These are phyloP conservation scores for Myathropa florea DNA, from an alignment of 2,888 invertebrate genomes.

Conservation along the genomic window DNA sequence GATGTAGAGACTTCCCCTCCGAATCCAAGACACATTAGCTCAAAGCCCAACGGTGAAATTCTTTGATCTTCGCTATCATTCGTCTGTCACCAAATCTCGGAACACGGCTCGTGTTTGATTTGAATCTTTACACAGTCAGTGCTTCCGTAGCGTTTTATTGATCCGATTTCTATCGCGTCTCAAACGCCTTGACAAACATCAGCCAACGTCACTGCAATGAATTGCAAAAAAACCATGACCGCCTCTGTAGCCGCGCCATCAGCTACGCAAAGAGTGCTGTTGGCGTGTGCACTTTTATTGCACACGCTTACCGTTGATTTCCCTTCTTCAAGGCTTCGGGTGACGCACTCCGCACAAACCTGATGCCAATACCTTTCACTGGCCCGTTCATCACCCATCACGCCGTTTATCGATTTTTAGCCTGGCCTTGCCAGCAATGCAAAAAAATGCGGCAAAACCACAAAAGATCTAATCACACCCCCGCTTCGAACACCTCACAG, in stretches of 20 bases:
- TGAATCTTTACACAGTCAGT: not conserved
- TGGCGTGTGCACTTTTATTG: slow-evolving; percentile 2
- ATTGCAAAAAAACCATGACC: not conserved
- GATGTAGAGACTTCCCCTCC: too few species aligned
- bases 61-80: too few species aligned
- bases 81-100: not conserved
- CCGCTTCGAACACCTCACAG: slow-evolving; percentile 6
- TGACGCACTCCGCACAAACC: slow-evolving; percentile 32
- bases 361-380: not conserved
- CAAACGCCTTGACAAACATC: not conserved
- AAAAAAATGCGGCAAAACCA: not conserved
- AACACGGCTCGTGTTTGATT: not conserved
- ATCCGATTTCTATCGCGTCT: not conserved
- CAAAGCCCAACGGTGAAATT: too few species aligned
- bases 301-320: slow-evolving; percentile 1
- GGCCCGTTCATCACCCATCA: not conserved
- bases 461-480: slow-evolving; percentile 19
- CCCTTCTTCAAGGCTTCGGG: slow-evolving; percentile 10
- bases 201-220: not conserved
- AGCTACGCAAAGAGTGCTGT: not conserved
- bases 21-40: too few species aligned
- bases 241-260: not conserved
- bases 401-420: not conserved
- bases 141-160: not conserved
- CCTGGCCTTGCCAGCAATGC: slow-evolving; percentile 10